phyloP scores from a whole-genome alignment of 2,888 invertebrate genomes.

The Balanococcus diminutus region DNA sequence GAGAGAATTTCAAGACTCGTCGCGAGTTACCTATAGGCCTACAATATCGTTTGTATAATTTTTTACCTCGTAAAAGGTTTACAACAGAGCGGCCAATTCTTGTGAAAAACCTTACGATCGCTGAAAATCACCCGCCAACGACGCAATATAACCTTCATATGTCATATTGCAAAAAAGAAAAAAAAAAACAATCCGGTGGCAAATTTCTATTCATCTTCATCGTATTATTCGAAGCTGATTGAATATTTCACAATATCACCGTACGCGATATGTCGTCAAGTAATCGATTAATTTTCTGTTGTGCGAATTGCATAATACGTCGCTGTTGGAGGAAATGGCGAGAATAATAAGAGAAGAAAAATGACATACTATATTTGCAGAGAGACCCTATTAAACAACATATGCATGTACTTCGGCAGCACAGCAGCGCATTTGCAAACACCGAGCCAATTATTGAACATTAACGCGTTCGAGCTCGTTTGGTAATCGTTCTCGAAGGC shows the following conservation, averaged over 20 bases:
- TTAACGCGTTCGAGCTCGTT: background rate
- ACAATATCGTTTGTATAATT: background rate
- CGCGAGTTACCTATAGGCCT: background rate
- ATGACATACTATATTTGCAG: background rate
- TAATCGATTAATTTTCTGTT: slow-evolving; percentile 15
- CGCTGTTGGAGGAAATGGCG: slow-evolving; percentile 29
- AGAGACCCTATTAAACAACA: background rate
- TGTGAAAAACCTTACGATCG: background rate
- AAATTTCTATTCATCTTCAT: slow-evolving; percentile 39
- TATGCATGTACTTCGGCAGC: background rate
- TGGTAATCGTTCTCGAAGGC: slow-evolving; percentile 2
- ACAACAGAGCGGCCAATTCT: background rate
- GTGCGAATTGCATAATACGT: background rate
- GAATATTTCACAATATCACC: slow-evolving; percentile 27
- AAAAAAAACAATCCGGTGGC: background rate
- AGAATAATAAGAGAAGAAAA: slow-evolving; percentile 17
- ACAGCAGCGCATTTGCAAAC: background rate
- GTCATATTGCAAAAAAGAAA: slow-evolving; percentile 3
- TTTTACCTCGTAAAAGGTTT: background rate
- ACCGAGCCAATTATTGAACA: slow-evolving; percentile 7
- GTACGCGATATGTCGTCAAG: slow-evolving; percentile 8
- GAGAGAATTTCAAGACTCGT: background rate
- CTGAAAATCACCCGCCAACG: background rate
- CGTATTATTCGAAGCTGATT: background rate
- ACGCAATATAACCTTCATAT: slow-evolving; percentile 1